Conservation (phyloP, 2,888 invertebrate genomes). For the Luffia ferchaultella region DNA sequence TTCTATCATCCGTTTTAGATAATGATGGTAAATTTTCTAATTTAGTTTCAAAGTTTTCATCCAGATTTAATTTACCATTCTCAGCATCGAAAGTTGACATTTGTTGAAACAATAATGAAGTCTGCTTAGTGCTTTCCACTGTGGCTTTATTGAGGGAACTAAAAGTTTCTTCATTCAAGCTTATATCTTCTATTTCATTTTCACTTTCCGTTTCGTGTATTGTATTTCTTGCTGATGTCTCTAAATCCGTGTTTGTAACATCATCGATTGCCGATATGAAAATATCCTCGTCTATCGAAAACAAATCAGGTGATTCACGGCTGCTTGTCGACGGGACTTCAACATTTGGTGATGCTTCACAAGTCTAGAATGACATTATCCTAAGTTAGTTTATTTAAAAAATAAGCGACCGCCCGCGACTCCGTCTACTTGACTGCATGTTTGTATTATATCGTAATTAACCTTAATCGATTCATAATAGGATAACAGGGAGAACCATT, state of each 20-base stretch:
- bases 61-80: slow-evolving; percentile 28
- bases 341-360: too few species aligned
- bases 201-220: not conserved
- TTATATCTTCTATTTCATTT: not conserved
- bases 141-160: not conserved
- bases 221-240: not conserved
- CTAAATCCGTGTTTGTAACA: not conserved
- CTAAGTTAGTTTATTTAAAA: too few species aligned
- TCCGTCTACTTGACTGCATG: too few species aligned
- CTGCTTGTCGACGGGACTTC: not conserved
- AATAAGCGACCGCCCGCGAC: too few species aligned
- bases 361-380: too few species aligned
- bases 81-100: slow-evolving; percentile 33
- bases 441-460: too few species aligned
- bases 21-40: not conserved
- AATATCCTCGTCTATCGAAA: slow-evolving; percentile 1
- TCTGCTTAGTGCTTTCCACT: slow-evolving; percentile 11
- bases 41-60: slow-evolving; percentile 9
- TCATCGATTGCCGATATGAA: not conserved
- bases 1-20: not conserved
- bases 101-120: slow-evolving; percentile 28
- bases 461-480: too few species aligned
- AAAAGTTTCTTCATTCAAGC: not conserved
- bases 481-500: too few species aligned
- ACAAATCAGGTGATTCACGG: slow-evolving; percentile 4